These are phyloP conservation scores for Bovichtus diacanthus DNA, from an alignment of 2,797 vertebrate genomes.

Conservation along the genomic window DNA sequence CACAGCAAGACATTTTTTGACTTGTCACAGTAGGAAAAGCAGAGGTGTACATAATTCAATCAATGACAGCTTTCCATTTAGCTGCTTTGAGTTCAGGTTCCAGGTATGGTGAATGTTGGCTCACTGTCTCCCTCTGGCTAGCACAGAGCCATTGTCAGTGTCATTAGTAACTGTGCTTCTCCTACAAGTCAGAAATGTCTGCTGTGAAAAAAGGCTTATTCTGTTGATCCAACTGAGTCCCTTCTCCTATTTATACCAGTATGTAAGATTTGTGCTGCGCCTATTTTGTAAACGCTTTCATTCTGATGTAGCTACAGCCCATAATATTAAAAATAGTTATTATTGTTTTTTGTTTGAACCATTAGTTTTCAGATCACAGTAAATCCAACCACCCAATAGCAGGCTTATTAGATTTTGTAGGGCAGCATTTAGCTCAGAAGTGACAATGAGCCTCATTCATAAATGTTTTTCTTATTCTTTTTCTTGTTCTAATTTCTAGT, in stretches of 20 bases:
- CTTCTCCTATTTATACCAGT: neutral
- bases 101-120: no score
- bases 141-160: no score
- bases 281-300: neutral
- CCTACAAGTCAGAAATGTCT: no score
- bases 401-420: neutral
- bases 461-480: neutral
- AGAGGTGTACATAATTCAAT: no score
- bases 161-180: no score
- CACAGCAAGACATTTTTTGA: no score
- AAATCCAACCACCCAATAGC: neutral
- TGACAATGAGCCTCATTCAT: conserved; percentile 3
- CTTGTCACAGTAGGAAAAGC: no score
- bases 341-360: neutral
- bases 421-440: neutral
- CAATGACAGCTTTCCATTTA: no score
- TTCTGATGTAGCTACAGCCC: neutral
- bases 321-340: no score
- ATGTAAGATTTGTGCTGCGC: neutral
- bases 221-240: neutral
- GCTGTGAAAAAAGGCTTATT: neutral
- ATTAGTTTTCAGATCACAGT: neutral
- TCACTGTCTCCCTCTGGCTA: no score
- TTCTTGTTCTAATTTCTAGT: neutral
- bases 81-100: no score